A percentile compares a stretch with the other conserved stretches of the same genome.
phyloP scores from a whole-genome alignment of 37 sponge, comb jelly and placozoan genomes.

The Ephydatia muelleri region DNA sequence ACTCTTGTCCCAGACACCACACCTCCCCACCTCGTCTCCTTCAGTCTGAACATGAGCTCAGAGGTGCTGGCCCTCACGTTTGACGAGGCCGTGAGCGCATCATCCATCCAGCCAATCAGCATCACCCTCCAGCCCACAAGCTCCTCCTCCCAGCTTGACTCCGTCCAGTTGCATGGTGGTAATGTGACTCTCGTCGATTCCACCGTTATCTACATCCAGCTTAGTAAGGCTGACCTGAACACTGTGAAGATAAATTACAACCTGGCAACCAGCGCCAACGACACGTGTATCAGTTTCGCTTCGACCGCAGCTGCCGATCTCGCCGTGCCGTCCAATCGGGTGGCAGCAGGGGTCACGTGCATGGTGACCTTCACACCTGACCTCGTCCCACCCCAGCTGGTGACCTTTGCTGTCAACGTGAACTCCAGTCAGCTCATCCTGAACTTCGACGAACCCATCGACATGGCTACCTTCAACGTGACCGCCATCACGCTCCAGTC shows the following conservation, averaged over 20 bases:
- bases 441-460: conserved; percentile 86
- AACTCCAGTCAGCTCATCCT: conserved; percentile 55
- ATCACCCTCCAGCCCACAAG: conserved; percentile 52
- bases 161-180: conserved; percentile 32
- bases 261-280: conserved; percentile 66
- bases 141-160: neutral
- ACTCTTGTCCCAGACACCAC: conserved; percentile 46
- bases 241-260: conserved; percentile 56
- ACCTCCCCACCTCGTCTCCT: conserved; percentile 51
- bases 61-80: conserved; percentile 79
- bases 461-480: conserved; percentile 64
- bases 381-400: conserved; percentile 54
- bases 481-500: conserved; percentile 67
- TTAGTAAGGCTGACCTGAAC: conserved; percentile 52
- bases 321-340: conserved; percentile 13
- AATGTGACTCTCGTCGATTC: conserved; percentile 30
- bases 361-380: conserved; percentile 49
- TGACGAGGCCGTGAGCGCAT: conserved; percentile 80
- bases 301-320: conserved; percentile 41
- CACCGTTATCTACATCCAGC: conserved; percentile 48
- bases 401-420: conserved; percentile 61
- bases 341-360: conserved; percentile 12
- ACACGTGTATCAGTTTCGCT: conserved; percentile 66
- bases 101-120: conserved; percentile 14
- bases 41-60: conserved; percentile 75